Conservation (phyloP, 30 jellyfish, hydroid and myxozoan species). For the Chrysaora quinquecirrha region DNA sequence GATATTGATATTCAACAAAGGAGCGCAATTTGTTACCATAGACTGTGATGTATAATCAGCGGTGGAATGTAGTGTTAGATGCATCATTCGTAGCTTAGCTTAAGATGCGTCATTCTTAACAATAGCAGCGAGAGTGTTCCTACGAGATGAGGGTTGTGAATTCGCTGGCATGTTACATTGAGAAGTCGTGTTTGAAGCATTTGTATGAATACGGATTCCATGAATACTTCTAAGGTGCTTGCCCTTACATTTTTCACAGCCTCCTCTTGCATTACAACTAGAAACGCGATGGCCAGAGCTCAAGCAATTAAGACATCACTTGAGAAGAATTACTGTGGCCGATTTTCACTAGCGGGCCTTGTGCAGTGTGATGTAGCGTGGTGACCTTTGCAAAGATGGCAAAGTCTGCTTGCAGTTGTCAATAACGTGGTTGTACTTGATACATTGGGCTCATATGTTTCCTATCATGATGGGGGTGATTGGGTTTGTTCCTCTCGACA, state of each 20-base stretch:
- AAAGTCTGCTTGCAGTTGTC: slow-evolving; percentile 1
- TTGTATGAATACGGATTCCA: background rate
- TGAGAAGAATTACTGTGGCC: background rate
- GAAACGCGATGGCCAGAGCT: slow-evolving; percentile 22
- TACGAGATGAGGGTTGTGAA: too few species aligned
- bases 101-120: too few species aligned
- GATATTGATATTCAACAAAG: too few species aligned
- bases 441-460: slow-evolving; percentile 20
- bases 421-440: slow-evolving; percentile 12
- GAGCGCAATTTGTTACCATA: too few species aligned
- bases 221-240: background rate
- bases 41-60: too few species aligned
- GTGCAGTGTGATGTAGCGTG: slow-evolving; percentile 31
- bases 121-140: too few species aligned
- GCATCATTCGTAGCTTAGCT: too few species aligned
- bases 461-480: slow-evolving; percentile 11
- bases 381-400: slow-evolving; percentile 51
- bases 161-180: too few species aligned
- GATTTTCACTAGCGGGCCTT: slow-evolving; percentile 33
- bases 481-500: slow-evolving; percentile 21
- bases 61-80: too few species aligned
- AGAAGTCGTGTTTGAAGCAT: too few species aligned
- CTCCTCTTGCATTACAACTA: slow-evolving; percentile 3
- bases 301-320: slow-evolving; percentile 36
- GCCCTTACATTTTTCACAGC: slow-evolving; percentile 3